Evolutionary conservation across 2,888 invertebrate genomes (phyloP), one percentile per base, ranked within the genome.

Genomic region (Apamea crenata): DNA sequence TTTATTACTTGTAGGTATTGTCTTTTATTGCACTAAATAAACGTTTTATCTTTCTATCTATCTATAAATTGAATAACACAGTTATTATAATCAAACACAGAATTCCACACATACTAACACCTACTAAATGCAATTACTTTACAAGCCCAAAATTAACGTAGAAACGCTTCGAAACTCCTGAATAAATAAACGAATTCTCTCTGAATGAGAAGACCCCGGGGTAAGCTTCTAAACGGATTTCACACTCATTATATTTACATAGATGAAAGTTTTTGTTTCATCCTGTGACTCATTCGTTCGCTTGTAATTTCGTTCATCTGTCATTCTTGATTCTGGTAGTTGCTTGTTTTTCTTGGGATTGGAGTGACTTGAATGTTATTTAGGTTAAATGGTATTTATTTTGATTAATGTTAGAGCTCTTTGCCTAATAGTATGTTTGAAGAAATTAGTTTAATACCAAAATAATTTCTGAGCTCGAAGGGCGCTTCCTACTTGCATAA

Each of bases 141-240:
- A 77, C 69, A 84, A 80, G 59, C 50, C 80, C 59, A 16, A 66
- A 82, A 80, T 82, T 80, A 85, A 80, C 73, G 73, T 40, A 29
- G 69, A 70, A 70, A 53, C 70, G 66, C 59, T 80, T 79, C 40
- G 2, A 47, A 83, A 72, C 71, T 82, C 71, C 65, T 75, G 73
- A 82, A 83, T 86, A 86, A 83, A 82, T 83, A 81, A 71, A 63
- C 36, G 32, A 72, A 70, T 73, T 82, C 25, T 59, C 44, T 40
- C 69, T 66, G 65, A 61, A 80, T 61, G 56, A 56, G 66, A n/a
- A 61, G 67, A 61, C 69, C 53, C 74, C 61, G 5, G 40, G 21
- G 59, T 78, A 61, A 77, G 71, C 71, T 77, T 18, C 65, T 83
- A 83, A 86, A 82, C 72, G 75, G 65, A 83, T 86, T 82, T 73